Conservation (phyloP, 2,888 invertebrate species). For the Leptinotarsa peninsularis region DNA sequence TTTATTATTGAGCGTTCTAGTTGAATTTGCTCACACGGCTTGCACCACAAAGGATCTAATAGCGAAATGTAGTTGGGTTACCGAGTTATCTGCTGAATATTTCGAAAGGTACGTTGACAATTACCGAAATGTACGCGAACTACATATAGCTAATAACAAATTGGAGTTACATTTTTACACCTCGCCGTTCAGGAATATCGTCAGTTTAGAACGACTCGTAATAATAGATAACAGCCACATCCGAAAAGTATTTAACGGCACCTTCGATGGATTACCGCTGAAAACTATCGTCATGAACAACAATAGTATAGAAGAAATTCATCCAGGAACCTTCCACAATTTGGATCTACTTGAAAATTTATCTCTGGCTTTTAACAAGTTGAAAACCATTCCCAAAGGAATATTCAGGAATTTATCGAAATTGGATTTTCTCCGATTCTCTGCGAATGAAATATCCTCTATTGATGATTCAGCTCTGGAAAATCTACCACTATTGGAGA, state of each 20-base stretch:
- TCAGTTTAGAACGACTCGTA: background rate
- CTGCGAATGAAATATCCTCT: constrained; percentile 37
- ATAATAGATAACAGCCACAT: background rate
- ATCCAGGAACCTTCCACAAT: constrained; percentile 35
- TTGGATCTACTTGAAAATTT: constrained; percentile 33
- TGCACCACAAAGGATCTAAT: background rate
- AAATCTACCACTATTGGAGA: constrained; percentile 36
- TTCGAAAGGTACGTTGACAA: background rate
- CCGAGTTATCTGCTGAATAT: background rate
- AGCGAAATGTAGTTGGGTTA: background rate
- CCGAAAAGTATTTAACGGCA: constrained; percentile 10
- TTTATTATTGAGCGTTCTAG: background rate
- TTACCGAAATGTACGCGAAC: background rate
- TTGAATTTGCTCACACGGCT: background rate
- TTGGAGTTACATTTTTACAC: background rate
- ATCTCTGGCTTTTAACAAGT: constrained; percentile 30
- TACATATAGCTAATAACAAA: background rate
- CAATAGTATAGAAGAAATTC: constrained; percentile 33
- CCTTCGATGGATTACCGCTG: constrained; percentile 35
- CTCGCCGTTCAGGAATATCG: background rate
- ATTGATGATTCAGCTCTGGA: constrained; percentile 36
- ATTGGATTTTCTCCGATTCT: constrained; percentile 28
- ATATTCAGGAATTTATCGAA: constrained; percentile 37
- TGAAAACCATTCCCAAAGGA: constrained; percentile 31
- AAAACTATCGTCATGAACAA: constrained; percentile 24